Evolutionary conservation across 2,113 vertebrate species (phyloP), one percentile per base, ranked within the genome.

Genomic region (human (Homo sapiens)): DNA sequence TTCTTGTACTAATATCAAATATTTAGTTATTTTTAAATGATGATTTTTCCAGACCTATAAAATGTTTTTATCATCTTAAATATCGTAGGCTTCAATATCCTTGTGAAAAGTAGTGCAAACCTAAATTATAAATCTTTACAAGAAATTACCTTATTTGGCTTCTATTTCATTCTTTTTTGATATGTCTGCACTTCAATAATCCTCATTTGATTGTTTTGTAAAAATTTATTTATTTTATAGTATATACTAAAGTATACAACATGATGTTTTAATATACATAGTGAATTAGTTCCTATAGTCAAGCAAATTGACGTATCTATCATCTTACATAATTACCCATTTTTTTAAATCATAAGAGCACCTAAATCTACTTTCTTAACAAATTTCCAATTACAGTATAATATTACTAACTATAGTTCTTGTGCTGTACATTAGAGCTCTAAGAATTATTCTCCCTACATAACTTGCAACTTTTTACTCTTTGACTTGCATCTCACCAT

Each of bases 1-100:
- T 94, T 94, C 66, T 86, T 94, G 73, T 94, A 89, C 14, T 73
- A 27, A 18, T 79, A 78, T 94, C 52, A 95, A 97, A 92, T 61
- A 61, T 79, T 94, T 82, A 82, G 38, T 70, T 61, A 86, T n/a
- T 93, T 94, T 88, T 92, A 78, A 93, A 90, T 64, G 86, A 78
- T 86, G 6, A 35, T 85, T 73, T 73, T 73, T 73, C 45, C 3
- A 57, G 38, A 32, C n/a, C n/a, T 83, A 1, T 18, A 68, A 82
- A 90, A 6, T 80, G 76, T 68, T 94, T 7, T 52, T 52, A 64
- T 35, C 5, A 59, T 95, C 3, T 20, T 68, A 93, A 90, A 38
- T 92, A 61, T 16, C 70, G 90, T 66, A 70, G 16, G 8, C 1
- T 64, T 81, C 79, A 76, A 93, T 70, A 72, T 35, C 13, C 45